phyloP scores from a whole-genome alignment of 2,888 invertebrate genomes.

The Synergus japonicus region DNA sequence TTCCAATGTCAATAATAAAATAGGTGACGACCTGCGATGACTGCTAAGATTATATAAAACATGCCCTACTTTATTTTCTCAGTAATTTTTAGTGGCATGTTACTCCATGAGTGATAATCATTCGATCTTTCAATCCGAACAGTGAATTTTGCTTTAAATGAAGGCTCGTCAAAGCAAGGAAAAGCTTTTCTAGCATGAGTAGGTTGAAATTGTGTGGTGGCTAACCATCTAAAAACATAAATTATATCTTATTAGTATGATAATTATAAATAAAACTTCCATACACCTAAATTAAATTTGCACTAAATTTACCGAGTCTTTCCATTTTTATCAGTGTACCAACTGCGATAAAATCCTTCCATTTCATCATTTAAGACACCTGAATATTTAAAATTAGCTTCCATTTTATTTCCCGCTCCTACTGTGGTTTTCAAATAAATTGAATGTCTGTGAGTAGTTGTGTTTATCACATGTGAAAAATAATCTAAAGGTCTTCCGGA shows the following conservation, averaged over 20 bases:
- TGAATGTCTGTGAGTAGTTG: constrained; percentile 79
- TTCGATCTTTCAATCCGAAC: constrained; percentile 62
- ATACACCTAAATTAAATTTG: neutral
- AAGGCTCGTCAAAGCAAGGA: constrained; percentile 77
- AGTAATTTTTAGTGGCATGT: constrained; percentile 59
- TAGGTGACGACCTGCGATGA: no score
- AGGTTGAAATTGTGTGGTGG: constrained; percentile 50
- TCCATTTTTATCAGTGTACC: constrained; percentile 75
- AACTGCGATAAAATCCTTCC: constrained; percentile 83
- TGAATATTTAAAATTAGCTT: constrained; percentile 80
- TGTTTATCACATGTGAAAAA: constrained; percentile 48
- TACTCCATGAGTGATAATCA: constrained; percentile 61
- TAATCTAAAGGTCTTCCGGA: neutral
- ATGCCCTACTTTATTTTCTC: constrained; percentile 53
- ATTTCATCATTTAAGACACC: constrained; percentile 81
- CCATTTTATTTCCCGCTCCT: constrained; percentile 73
- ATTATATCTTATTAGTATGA: constrained; percentile 20
- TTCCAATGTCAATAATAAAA: no score
- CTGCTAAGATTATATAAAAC: neutral
- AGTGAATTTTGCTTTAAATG: constrained; percentile 65
- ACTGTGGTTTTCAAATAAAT: constrained; percentile 76
- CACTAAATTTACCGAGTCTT: constrained; percentile 77
- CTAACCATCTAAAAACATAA: constrained; percentile 46
- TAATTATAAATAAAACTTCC: neutral
- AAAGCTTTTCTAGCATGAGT: constrained; percentile 74